These are phyloP conservation scores for Sus scrofa DNA, from an alignment of 2,113 vertebrate genomes.

Conservation along the genomic window DNA sequence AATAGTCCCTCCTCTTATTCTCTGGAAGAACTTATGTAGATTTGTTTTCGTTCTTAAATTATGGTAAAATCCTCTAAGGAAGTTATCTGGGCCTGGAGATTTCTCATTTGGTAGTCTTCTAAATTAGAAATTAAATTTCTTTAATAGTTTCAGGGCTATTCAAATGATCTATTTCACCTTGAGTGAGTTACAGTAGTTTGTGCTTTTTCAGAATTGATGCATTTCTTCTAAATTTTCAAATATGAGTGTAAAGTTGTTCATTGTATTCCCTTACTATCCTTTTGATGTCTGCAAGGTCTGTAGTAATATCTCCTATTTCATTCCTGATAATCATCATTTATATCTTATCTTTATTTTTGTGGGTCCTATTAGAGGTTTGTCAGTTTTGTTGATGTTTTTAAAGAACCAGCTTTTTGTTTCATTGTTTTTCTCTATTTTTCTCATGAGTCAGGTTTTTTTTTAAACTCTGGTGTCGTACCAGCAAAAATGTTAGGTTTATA, in stretches of 20 bases:
- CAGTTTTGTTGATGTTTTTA: not conserved
- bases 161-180: not conserved
- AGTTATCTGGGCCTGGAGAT: not conserved
- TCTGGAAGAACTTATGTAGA: not conserved
- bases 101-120: not conserved
- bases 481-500: slow-evolving; percentile 7
- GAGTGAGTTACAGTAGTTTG: not conserved
- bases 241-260: not conserved
- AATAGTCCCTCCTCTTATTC: not conserved
- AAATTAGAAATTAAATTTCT: slow-evolving; percentile 19
- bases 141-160: not conserved
- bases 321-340: not conserved
- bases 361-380: not conserved
- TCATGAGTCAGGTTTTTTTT: not conserved
- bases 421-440: not conserved
- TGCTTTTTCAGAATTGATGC: slow-evolving; percentile 3
- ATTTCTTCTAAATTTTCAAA: not conserved
- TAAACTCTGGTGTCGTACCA: not conserved
- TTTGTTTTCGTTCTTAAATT: slow-evolving; percentile 40
- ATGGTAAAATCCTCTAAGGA: slow-evolving; percentile 10
- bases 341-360: not conserved
- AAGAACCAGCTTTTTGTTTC: not conserved
- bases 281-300: not conserved
- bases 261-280: not conserved
- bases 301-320: not conserved